A percentile compares a stretch with the other conserved stretches of the same genome.
These are phyloP conservation scores for Silurus asotus DNA, from an alignment of 2,113 vertebrate species.

Conservation along the genomic window DNA sequence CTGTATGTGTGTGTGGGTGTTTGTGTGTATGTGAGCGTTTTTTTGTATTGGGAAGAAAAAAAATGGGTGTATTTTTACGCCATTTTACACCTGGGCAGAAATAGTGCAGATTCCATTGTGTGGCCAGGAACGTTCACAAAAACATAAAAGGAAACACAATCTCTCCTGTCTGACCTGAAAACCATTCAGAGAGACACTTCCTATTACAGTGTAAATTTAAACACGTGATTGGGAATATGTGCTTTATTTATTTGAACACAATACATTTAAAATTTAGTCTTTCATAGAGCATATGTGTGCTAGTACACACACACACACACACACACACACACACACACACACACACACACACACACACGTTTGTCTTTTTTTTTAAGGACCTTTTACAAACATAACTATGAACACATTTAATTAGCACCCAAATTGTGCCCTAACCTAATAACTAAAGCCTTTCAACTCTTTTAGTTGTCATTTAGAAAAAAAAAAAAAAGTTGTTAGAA, in stretches of 20 bases:
- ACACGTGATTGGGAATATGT: neutral
- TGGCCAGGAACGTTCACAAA: neutral
- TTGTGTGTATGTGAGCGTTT: too few relatives aligned
- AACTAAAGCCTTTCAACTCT: neutral
- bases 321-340: neutral
- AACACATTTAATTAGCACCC: neutral
- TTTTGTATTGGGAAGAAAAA: neutral
- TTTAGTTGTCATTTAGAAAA: neutral
- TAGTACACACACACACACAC: neutral
- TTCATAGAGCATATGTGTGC: neutral
- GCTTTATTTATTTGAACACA: neutral
- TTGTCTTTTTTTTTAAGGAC: neutral
- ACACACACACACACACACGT: neutral
- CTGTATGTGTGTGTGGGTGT: neutral
- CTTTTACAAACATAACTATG: neutral
- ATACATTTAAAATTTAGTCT: neutral
- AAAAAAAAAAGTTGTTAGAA: neutral
- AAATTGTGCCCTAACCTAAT: neutral
- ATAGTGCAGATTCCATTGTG: constrained; percentile 1
- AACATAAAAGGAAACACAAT: neutral
- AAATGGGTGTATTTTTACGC: neutral
- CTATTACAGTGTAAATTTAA: neutral
- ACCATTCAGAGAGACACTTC: neutral
- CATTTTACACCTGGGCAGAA: neutral
- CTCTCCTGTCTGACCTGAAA: constrained; percentile 14